phyloP scores from a whole-genome alignment of 2,888 invertebrate species.

The Dryobota labecula region DNA sequence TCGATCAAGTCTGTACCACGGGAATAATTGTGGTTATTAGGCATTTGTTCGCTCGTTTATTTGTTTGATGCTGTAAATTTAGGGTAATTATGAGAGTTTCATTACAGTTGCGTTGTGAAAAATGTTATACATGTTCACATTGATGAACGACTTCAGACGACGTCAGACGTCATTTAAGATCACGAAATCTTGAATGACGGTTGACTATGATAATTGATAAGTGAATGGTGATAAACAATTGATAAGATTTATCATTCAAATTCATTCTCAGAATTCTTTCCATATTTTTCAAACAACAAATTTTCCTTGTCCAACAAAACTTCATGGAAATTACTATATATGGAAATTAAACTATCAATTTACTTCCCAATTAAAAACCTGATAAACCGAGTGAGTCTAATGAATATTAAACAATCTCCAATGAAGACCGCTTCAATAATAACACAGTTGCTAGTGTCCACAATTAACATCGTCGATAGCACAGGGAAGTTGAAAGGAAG shows the following conservation, averaged over 20 bases:
- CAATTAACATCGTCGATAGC: conserved; percentile 39
- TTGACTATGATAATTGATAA: conserved; percentile 1
- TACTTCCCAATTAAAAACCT: conserved; percentile 10
- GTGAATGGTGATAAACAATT: conserved; percentile 11
- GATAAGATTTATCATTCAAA: conserved; percentile 18
- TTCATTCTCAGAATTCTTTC: conserved; percentile 23
- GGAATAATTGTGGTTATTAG: conserved; percentile 44
- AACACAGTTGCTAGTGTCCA: conserved; percentile 20
- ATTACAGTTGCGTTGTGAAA: background rate
- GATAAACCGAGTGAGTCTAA: conserved; percentile 3
- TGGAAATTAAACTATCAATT: conserved; percentile 19
- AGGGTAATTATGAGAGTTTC: background rate
- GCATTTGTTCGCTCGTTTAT: conserved; percentile 23
- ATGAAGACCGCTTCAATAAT: conserved; percentile 10
- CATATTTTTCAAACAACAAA: background rate
- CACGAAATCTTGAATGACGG: conserved; percentile 23
- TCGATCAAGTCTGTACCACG: conserved; percentile 25
- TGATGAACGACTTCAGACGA: no score
- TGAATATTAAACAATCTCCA: conserved; percentile 39
- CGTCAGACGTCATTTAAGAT: no score
- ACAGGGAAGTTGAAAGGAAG: conserved; percentile 49
- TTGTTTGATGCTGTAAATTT: conserved; percentile 9
- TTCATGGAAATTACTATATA: background rate
- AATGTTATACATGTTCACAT: background rate
- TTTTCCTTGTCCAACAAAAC: conserved; percentile 24